These are phyloP conservation scores for Oxytorus armatus DNA, from an alignment of 2,888 invertebrate genomes.

Conservation along the genomic window DNA sequence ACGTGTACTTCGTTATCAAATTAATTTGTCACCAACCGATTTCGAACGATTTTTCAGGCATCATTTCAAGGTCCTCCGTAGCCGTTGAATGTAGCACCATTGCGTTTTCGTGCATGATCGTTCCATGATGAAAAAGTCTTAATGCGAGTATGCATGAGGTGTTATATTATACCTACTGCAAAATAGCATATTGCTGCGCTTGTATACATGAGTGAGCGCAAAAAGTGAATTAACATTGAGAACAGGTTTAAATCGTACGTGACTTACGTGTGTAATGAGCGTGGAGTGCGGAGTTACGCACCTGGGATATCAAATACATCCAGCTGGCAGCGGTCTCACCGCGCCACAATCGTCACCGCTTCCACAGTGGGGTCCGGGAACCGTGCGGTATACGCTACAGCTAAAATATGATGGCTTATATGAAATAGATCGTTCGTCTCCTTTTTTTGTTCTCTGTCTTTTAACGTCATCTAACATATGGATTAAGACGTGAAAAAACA, in stretches of 20 bases:
- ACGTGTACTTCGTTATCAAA: no score
- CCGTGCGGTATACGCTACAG: constrained; percentile 32
- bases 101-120: no score
- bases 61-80: no score
- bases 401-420: constrained; percentile 45
- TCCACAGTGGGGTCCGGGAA: background rate
- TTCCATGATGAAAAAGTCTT: constrained; percentile 17
- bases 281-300: constrained; percentile 58
- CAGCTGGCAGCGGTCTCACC: constrained; percentile 60
- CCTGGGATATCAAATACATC: constrained; percentile 62
- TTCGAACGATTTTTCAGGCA: no score
- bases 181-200: constrained; percentile 30
- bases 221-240: constrained; percentile 67
- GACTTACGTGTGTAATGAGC: constrained; percentile 67
- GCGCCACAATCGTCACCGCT: constrained; percentile 54
- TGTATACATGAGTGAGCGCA: constrained; percentile 38
- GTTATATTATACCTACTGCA: constrained; percentile 40
- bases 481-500: constrained; percentile 14
- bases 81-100: no score
- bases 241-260: constrained; percentile 68
- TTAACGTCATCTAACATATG: constrained; percentile 1
- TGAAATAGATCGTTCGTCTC: constrained; percentile 49
- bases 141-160: constrained; percentile 34
- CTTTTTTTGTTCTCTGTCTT: background rate
- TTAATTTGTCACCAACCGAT: no score